These are phyloP conservation scores for Chionomys nivalis DNA, from an alignment of 2,113 vertebrate species.

Conservation along the genomic window DNA sequence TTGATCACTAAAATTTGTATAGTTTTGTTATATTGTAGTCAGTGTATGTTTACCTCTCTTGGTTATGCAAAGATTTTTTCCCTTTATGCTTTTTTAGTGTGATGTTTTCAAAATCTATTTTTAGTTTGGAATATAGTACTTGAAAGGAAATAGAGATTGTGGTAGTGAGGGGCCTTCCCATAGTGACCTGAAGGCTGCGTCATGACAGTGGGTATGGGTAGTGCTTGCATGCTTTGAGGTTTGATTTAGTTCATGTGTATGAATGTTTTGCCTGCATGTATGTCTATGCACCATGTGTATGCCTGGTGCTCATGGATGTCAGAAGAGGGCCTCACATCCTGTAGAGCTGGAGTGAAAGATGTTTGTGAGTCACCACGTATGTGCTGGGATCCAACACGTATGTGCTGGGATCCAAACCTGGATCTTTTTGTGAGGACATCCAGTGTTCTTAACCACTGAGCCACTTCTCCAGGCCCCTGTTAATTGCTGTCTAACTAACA, in stretches of 20 bases:
- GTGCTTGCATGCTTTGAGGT: background rate
- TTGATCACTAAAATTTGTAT: background rate
- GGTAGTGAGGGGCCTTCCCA: background rate
- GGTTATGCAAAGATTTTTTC: background rate
- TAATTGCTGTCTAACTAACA: background rate
- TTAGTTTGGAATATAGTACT: background rate
- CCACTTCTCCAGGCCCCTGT: background rate
- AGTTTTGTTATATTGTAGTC: background rate
- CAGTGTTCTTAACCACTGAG: too few species aligned
- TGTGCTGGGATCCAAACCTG: background rate
- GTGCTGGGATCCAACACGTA: background rate
- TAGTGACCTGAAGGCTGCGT: background rate
- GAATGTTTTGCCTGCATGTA: background rate
- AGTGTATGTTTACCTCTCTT: background rate
- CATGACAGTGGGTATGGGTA: background rate
- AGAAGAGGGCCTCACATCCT: background rate
- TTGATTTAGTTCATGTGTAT: background rate
- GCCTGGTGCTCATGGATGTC: background rate
- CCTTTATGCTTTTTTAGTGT: background rate
- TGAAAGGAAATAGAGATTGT: background rate
- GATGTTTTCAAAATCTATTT: conserved; percentile 42
- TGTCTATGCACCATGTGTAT: background rate
- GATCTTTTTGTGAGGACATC: background rate
- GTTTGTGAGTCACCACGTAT: background rate
- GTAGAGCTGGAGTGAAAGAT: background rate